Evolutionary conservation across 2,888 invertebrate genomes (phyloP).

Genomic region (Phoenoteleia sp.): DNA sequence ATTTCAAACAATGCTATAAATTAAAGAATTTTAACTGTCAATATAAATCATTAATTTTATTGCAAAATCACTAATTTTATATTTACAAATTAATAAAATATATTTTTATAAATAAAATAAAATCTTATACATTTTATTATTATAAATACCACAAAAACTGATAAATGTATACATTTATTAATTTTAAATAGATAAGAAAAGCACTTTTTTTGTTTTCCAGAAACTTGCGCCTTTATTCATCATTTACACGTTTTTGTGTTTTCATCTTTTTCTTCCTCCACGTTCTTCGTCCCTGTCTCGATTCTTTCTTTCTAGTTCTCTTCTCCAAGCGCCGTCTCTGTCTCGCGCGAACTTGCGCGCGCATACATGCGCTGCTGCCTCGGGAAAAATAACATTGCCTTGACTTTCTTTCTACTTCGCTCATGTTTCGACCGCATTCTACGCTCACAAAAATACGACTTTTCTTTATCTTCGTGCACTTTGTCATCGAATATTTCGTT

Average conservation of each 20-base stretch:
- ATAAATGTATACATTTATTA: no score
- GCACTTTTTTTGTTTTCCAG: constrained; percentile 13
- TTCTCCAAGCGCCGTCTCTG: constrained; percentile 38
- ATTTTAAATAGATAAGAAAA: no score
- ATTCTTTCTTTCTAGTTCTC: constrained; percentile 44
- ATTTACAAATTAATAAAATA: no score
- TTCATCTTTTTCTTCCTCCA: constrained; percentile 14
- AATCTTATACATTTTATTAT: no score
- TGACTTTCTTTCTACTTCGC: constrained; percentile 70
- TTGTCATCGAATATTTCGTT: constrained; percentile 56
- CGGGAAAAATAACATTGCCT: constrained; percentile 76
- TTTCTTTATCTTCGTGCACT: constrained; percentile 65
- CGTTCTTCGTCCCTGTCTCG: constrained; percentile 14
- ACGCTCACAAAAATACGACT: constrained; percentile 68
- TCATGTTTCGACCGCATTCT: constrained; percentile 72
- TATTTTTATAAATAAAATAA: no score
- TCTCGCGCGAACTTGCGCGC: constrained; percentile 61
- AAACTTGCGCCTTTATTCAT: background rate
- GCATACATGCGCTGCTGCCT: constrained; percentile 67
- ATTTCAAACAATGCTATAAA: no score
- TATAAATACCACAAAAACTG: no score
- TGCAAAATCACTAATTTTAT: no score
- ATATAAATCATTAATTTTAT: no score
- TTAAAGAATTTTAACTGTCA: no score
- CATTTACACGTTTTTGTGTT: constrained; percentile 38